Conservation (phyloP, 2,888 invertebrate species). For the Polylopha cassiicola region DNA sequence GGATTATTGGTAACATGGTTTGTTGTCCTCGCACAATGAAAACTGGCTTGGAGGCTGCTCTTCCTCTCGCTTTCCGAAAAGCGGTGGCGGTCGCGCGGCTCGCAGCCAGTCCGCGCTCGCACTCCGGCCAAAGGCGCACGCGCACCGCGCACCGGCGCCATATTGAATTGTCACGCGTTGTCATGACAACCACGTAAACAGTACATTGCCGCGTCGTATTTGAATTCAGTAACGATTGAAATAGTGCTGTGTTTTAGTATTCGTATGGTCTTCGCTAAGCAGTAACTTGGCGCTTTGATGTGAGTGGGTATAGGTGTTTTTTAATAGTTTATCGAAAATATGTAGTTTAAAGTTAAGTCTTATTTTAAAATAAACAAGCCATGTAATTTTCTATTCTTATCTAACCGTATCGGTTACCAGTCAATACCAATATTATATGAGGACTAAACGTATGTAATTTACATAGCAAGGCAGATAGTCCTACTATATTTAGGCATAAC, state of each 20-base stretch:
- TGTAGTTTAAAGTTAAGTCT: too few species aligned
- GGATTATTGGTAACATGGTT: constrained; percentile 48
- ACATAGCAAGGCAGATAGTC: too few species aligned
- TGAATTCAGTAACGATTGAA: constrained; percentile 21
- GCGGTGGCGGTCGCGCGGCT: constrained; percentile 55
- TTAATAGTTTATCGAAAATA: too few species aligned
- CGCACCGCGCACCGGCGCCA: constrained; percentile 69
- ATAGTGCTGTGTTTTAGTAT: constrained; percentile 26
- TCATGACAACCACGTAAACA: constrained; percentile 72
- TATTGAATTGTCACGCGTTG: constrained; percentile 58
- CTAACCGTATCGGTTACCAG: too few species aligned
- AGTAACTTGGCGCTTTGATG: constrained; percentile 22
- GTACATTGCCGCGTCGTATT: constrained; percentile 30
- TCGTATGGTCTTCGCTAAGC: constrained; percentile 16
- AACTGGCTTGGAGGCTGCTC: constrained; percentile 63
- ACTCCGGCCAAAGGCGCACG: constrained; percentile 62
- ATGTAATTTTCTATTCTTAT: too few species aligned
- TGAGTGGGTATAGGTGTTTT: constrained; percentile 28
- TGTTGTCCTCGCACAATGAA: constrained; percentile 65
- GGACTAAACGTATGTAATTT: too few species aligned
- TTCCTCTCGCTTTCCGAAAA: constrained; percentile 69
- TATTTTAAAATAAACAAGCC: too few species aligned
- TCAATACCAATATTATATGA: too few species aligned
- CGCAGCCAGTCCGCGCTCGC: constrained; percentile 62
- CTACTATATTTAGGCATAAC: too few species aligned